phyloP scores from a whole-genome alignment of 2,113 vertebrate species.

The Peromyscus maniculatus region DNA sequence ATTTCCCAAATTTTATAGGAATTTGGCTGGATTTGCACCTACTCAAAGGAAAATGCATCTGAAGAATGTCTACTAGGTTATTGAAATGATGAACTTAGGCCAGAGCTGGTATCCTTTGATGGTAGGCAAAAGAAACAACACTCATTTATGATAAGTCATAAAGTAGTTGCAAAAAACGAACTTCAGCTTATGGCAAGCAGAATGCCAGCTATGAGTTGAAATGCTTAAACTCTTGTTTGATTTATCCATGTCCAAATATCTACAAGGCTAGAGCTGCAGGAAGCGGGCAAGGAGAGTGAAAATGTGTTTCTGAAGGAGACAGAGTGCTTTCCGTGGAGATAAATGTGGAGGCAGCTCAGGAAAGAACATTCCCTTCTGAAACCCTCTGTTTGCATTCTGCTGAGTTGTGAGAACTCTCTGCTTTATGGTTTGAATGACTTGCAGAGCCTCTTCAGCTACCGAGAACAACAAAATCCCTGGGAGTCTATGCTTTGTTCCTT shows the following conservation, averaged over 20 bases:
- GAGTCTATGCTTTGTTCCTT: background rate
- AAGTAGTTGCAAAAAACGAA: constrained; percentile 39
- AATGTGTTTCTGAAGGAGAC: constrained; percentile 47
- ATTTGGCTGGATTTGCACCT: background rate
- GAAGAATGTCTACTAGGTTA: background rate
- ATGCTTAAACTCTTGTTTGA: constrained; percentile 38
- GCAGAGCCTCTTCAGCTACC: background rate
- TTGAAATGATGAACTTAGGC: background rate
- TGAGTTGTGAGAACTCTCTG: constrained; percentile 28
- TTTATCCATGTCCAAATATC: constrained; percentile 51
- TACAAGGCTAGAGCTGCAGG: background rate
- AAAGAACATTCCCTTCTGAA: constrained; percentile 32
- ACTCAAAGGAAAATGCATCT: background rate
- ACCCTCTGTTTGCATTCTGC: constrained; percentile 25
- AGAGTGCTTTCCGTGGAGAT: constrained; percentile 13
- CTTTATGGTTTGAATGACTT: constrained; percentile 4
- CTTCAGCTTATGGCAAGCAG: background rate
- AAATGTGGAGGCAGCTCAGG: constrained; percentile 38
- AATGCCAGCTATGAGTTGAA: constrained; percentile 23
- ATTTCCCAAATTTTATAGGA: background rate
- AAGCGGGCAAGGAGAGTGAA: constrained; percentile 36
- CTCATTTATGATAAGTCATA: background rate
- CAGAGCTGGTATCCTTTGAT: background rate
- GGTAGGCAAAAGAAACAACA: constrained; percentile 37
- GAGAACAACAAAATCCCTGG: background rate